A percentile compares a stretch with the other conserved stretches of the same genome.
Conservation (phyloP, 2,797 vertebrate species). For the Erpetoichthys calabaricus region DNA sequence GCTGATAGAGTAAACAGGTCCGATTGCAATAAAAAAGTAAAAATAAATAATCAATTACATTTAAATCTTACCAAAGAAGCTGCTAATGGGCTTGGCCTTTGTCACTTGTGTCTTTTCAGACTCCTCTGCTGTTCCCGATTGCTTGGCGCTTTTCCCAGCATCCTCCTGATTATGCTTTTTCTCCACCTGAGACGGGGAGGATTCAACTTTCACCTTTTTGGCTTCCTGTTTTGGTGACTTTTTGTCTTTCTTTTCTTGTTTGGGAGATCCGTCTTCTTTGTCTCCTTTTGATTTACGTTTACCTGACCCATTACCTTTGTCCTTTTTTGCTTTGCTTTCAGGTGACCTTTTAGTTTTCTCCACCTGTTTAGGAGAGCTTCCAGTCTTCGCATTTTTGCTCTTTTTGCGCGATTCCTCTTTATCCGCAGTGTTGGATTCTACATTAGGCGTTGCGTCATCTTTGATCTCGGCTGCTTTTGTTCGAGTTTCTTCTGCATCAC, state of each 20-base stretch:
- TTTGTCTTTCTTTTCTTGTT: constrained; percentile 16
- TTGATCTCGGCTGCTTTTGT: constrained; percentile 11
- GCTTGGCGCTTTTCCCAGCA: constrained; percentile 25
- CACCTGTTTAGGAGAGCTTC: constrained; percentile 8
- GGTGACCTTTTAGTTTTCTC: background rate
- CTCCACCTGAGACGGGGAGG: constrained; percentile 18
- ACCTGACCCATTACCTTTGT: constrained; percentile 6
- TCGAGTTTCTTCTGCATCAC: constrained; percentile 3
- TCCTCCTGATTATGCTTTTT: constrained; percentile 22
- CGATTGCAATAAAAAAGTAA: background rate
- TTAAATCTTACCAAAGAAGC: constrained; percentile 67
- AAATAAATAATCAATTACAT: constrained; percentile 11
- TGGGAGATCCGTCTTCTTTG: constrained; percentile 8
- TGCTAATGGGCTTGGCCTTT: constrained; percentile 51
- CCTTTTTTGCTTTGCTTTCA: background rate
- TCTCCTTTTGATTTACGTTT: constrained; percentile 11
- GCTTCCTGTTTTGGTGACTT: constrained; percentile 7
- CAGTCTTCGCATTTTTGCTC: constrained; percentile 15
- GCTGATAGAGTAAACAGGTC: too few relatives aligned
- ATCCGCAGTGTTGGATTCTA: background rate
- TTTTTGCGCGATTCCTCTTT: constrained; percentile 10
- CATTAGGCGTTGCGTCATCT: background rate
- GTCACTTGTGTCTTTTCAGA: constrained; percentile 10
- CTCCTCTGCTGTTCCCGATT: constrained; percentile 29
- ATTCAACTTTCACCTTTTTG: background rate